phyloP scores from a whole-genome alignment of 2,797 vertebrate species.

The Sphaeramia orbicularis region DNA sequence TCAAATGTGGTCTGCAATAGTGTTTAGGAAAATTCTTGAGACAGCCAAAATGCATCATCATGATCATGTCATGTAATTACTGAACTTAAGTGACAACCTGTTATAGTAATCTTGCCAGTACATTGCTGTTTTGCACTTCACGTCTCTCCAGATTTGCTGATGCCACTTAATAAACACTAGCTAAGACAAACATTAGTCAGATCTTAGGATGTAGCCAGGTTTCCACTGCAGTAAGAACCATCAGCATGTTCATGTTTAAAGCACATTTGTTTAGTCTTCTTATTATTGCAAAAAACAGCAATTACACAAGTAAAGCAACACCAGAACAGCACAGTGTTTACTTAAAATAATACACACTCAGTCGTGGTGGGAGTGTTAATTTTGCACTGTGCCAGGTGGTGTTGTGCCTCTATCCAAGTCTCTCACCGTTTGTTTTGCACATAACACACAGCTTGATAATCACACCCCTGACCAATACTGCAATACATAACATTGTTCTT shows the following conservation, averaged over 20 bases:
- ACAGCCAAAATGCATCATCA: not conserved
- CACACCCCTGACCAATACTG: conserved; percentile 20
- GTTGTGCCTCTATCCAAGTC: conserved; percentile 39
- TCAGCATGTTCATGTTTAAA: not conserved
- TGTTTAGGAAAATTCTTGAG: not conserved
- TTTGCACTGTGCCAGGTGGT: conserved; percentile 32
- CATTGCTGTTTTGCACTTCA: conserved; percentile 45
- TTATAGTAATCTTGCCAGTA: conserved; percentile 13
- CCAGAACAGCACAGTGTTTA: not conserved
- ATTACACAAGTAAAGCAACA: conserved; percentile 10
- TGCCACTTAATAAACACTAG: conserved; percentile 32
- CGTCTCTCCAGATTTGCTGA: conserved; percentile 50
- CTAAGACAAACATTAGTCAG: conserved; percentile 26
- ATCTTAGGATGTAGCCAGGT: conserved; percentile 9
- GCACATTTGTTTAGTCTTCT: conserved; percentile 2
- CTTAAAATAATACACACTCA: conserved; percentile 8
- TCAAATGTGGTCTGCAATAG: conserved; percentile 27
- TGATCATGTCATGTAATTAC: conserved; percentile 44
- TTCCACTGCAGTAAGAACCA: conserved; percentile 6
- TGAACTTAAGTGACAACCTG: conserved; percentile 16
- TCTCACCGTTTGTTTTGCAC: conserved; percentile 47
- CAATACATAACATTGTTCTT: conserved; percentile 4
- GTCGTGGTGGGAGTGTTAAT: not conserved
- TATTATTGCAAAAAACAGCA: not conserved
- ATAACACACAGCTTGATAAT: conserved; percentile 29